Conservation (phyloP, 1,140 invertebrate genomes). For the Lordiphosa mommai region DNA sequence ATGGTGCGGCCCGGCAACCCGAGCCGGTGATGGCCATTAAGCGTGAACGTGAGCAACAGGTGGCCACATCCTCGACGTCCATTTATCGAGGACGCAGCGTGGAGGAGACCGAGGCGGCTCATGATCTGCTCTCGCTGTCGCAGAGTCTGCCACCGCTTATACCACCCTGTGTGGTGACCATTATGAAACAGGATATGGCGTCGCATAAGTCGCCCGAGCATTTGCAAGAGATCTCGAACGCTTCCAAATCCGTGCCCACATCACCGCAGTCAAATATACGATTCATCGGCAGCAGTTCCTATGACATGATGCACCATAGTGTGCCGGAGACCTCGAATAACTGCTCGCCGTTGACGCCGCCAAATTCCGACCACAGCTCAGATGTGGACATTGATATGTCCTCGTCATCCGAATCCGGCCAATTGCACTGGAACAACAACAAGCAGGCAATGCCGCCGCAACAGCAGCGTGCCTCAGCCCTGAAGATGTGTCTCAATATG, state of each 20-base stretch:
- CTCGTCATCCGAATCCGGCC: conserved; percentile 80
- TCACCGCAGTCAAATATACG: conserved; percentile 59
- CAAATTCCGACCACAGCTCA: conserved; percentile 87
- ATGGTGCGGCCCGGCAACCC: conserved; percentile 32
- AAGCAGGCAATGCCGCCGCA: conserved; percentile 17
- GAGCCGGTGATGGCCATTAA: conserved; percentile 53
- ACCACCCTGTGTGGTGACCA: conserved; percentile 84
- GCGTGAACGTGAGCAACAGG: conserved; percentile 62
- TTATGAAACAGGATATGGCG: conserved; percentile 79
- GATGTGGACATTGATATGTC: conserved; percentile 83
- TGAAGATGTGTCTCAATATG: conserved; percentile 68
- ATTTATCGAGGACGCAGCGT: conserved; percentile 84
- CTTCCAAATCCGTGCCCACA: conserved; percentile 45
- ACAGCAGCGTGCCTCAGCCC: conserved; percentile 47
- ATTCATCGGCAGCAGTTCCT: conserved; percentile 69
- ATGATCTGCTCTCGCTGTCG: conserved; percentile 90
- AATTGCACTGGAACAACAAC: conserved; percentile 59
- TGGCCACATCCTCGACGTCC: conserved; percentile 25
- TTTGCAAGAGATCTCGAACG: conserved; percentile 70
- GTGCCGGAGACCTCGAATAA: conserved; percentile 60
- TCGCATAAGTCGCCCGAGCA: conserved; percentile 44
- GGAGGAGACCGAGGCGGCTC: conserved; percentile 91
- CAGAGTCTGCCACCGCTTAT: conserved; percentile 88
- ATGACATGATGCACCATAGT: conserved; percentile 46
- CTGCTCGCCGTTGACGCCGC: conserved; percentile 83